phyloP scores from a whole-genome alignment of 2,888 invertebrate genomes.

The Caenorhabditis drosophilae region DNA sequence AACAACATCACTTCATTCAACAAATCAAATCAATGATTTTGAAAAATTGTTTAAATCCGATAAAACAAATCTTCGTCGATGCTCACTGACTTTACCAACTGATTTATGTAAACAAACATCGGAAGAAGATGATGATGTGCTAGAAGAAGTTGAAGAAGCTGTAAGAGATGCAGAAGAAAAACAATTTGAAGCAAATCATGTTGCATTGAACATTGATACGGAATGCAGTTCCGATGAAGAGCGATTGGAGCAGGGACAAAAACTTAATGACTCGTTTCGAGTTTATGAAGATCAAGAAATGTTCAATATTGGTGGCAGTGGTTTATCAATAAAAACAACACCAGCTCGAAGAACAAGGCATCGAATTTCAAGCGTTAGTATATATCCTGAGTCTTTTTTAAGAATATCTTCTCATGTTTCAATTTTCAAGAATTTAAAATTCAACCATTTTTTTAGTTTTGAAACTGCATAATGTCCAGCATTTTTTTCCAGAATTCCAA shows the following conservation, averaged over 20 bases:
- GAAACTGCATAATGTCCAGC: too few relatives aligned
- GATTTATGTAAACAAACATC: conserved; percentile 16
- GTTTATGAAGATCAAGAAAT: too few relatives aligned
- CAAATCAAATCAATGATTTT: not conserved
- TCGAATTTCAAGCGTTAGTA: conserved; percentile 28
- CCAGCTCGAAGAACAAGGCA: conserved; percentile 4
- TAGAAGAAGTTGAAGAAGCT: conserved; percentile 35
- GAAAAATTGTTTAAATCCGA: conserved; percentile 6
- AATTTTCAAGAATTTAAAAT: too few relatives aligned
- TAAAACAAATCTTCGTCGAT: conserved; percentile 13
- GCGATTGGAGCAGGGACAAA: not conserved
- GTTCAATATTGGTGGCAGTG: not conserved
- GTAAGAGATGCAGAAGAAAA: conserved; percentile 34
- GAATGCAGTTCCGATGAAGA: conserved; percentile 39
- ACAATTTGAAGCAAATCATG: conserved; percentile 24
- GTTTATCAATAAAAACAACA: not conserved
- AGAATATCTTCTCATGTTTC: not conserved
- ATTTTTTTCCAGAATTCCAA: too few relatives aligned
- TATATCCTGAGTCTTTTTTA: not conserved
- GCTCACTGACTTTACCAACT: conserved; percentile 27
- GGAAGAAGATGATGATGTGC: conserved; percentile 29
- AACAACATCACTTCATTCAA: conserved; percentile 6
- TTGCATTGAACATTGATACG: conserved; percentile 9
- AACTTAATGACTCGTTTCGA: not conserved
- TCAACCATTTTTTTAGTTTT: too few relatives aligned